Conservation (phyloP, 2,888 invertebrate genomes). For the Apamea epomidion region DNA sequence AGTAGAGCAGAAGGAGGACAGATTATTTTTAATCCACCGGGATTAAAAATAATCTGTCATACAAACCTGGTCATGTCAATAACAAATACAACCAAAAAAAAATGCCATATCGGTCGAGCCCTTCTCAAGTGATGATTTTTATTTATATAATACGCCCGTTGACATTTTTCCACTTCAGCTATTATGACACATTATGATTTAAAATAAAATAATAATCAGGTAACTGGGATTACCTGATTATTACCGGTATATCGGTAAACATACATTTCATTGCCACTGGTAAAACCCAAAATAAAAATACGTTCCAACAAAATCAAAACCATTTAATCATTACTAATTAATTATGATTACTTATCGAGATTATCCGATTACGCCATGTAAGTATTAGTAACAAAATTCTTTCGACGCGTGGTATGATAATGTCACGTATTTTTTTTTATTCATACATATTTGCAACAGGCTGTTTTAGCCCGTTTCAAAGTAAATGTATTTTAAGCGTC, state of each 20-base stretch:
- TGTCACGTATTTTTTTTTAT: neutral
- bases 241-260: neutral
- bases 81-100: too few species aligned
- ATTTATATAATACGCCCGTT: too few species aligned
- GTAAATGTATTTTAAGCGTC: conserved; percentile 83
- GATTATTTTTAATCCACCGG: too few species aligned
- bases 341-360: conserved; percentile 74
- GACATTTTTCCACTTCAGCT: too few species aligned
- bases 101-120: neutral
- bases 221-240: too few species aligned
- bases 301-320: conserved; percentile 35
- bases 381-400: conserved; percentile 18
- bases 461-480: conserved; percentile 74
- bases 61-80: too few species aligned
- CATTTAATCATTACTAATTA: conserved; percentile 64
- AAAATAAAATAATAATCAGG: too few species aligned
- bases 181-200: too few species aligned
- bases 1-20: too few species aligned
- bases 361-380: conserved; percentile 55
- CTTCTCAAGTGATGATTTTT: neutral
- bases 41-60: neutral
- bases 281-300: conserved; percentile 18
- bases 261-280: conserved; percentile 13
- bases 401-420: conserved; percentile 29
- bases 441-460: conserved; percentile 60